phyloP scores from a whole-genome alignment of 2,113 vertebrate species.

The Pionites leucogaster region DNA sequence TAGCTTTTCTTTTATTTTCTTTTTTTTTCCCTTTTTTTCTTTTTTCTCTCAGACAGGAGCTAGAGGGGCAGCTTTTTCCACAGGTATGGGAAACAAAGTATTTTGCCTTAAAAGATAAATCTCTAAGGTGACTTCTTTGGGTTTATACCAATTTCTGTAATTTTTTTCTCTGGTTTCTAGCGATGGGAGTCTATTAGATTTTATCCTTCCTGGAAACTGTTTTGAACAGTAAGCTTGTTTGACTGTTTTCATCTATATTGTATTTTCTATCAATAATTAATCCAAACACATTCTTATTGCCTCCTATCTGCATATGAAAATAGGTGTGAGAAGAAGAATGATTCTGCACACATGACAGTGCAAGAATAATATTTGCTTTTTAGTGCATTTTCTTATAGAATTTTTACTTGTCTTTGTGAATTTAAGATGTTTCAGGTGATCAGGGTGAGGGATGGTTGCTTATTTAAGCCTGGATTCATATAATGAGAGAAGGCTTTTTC shows the following conservation, averaged over 20 bases:
- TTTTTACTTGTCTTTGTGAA: background rate
- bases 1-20: background rate
- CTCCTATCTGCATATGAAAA: background rate
- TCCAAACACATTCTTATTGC: background rate
- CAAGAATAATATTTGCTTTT: background rate
- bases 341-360: background rate
- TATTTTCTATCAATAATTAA: background rate
- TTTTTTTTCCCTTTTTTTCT: no score
- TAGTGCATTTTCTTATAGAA: accelerated
- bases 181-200: background rate
- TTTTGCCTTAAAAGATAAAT: background rate
- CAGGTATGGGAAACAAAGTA: background rate
- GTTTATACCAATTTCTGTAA: background rate
- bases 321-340: background rate
- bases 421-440: background rate
- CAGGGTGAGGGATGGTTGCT: background rate
- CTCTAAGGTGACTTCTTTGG: background rate
- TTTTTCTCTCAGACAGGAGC: background rate
- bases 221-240: background rate
- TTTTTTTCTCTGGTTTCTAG: background rate
- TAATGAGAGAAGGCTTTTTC: background rate
- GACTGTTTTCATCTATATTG: background rate
- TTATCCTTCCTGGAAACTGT: background rate
- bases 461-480: background rate
- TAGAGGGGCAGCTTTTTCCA: background rate